Evolutionary conservation across 23 tunicate species (phyloP).

Genomic region (Botrylloides violaceus): DNA sequence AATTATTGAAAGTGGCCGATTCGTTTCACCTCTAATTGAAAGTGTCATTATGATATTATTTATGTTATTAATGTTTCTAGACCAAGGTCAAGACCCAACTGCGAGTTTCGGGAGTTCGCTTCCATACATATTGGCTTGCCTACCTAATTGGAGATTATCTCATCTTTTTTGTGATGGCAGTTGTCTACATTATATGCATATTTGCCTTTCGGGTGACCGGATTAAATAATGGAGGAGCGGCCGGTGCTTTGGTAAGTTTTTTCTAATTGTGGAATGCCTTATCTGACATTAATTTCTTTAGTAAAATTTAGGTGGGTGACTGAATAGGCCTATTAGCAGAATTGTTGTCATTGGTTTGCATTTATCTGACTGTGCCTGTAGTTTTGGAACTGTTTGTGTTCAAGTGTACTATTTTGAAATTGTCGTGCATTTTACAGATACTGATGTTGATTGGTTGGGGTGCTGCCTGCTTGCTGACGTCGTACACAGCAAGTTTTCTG

Average conservation of each 20-base stretch:
- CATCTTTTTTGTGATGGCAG: slow-evolving; percentile 35
- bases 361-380: too few species aligned
- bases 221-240: slow-evolving; percentile 43
- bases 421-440: slow-evolving; percentile 60
- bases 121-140: slow-evolving; percentile 59
- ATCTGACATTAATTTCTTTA: too few species aligned
- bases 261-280: background rate
- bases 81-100: slow-evolving; percentile 60
- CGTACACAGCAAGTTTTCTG: slow-evolving; percentile 58
- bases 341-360: too few species aligned
- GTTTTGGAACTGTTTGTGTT: too few species aligned
- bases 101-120: slow-evolving; percentile 73
- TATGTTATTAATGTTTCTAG: too few species aligned
- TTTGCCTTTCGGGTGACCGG: slow-evolving; percentile 42
- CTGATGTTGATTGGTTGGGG: slow-evolving; percentile 77
- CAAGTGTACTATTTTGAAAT: too few species aligned
- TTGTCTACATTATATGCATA: slow-evolving; percentile 49
- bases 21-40: too few species aligned
- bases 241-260: slow-evolving; percentile 49
- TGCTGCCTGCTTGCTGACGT: slow-evolving; percentile 38
- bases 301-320: too few species aligned
- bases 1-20: too few species aligned
- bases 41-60: too few species aligned
- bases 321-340: too few species aligned
- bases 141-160: slow-evolving; percentile 34